Conservation (phyloP, 30 jellyfish, hydroid and myxozoan genomes). For the Chrysaora quinquecirrha region DNA sequence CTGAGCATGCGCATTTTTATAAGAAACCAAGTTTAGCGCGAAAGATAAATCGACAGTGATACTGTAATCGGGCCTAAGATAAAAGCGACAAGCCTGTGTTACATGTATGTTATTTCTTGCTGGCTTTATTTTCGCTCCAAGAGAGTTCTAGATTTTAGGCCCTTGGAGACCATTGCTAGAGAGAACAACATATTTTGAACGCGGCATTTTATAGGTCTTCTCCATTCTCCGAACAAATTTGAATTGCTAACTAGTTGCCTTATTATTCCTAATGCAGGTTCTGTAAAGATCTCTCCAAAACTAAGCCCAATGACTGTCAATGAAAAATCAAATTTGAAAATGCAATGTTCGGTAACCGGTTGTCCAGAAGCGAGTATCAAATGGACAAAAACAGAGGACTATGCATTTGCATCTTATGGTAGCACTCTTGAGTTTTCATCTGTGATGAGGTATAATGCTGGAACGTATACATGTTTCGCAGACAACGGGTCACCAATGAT, state of each 20-base stretch:
- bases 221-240: no score
- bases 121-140: no score
- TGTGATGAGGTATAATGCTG: conserved; percentile 18
- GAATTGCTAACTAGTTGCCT: not conserved
- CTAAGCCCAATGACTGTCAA: conserved; percentile 1
- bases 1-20: no score
- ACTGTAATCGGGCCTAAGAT: no score
- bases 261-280: not conserved
- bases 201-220: no score
- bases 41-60: no score
- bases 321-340: conserved; percentile 4
- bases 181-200: no score
- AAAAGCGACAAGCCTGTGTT: no score
- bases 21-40: no score
- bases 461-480: conserved; percentile 32
- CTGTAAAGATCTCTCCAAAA: conserved; percentile 3
- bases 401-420: not conserved
- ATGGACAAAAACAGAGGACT: not conserved
- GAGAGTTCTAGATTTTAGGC: no score
- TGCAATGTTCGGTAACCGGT: conserved; percentile 19
- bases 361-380: conserved; percentile 32
- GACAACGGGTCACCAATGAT: conserved; percentile 3
- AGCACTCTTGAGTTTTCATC: not conserved
- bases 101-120: no score
- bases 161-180: no score